A percentile compares a stretch with the other conserved stretches of the same genome.
phyloP scores from a whole-genome alignment of 2,113 vertebrate genomes.

The Pteruthius melanotis region DNA sequence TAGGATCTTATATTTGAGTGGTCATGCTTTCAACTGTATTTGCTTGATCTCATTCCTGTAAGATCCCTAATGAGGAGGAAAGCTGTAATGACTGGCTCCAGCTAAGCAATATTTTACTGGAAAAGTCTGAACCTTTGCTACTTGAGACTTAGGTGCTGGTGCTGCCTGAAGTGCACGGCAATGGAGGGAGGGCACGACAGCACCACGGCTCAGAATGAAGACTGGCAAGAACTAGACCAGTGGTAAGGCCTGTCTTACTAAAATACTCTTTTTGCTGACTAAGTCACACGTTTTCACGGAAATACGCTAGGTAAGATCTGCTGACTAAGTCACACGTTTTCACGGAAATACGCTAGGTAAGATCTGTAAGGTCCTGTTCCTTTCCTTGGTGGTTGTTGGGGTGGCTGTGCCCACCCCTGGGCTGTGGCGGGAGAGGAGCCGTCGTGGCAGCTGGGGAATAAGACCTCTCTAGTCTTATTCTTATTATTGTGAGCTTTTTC shows the following conservation, averaged over 20 bases:
- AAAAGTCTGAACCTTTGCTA: background rate
- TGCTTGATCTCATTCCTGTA: slow-evolving; percentile 3
- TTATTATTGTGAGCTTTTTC: no score
- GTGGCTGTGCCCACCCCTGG: no score
- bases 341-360: background rate
- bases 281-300: background rate
- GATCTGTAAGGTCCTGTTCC: background rate
- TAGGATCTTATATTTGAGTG: background rate
- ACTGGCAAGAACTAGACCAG: background rate
- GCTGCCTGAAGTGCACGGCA: background rate
- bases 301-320: background rate
- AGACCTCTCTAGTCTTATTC: background rate
- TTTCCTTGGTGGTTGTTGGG: background rate
- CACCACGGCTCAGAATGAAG: background rate
- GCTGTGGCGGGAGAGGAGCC: no score
- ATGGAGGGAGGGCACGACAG: background rate
- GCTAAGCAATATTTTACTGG: background rate
- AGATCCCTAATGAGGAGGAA: background rate
- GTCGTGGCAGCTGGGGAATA: background rate
- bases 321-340: background rate
- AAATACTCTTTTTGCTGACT: background rate
- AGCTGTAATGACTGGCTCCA: background rate
- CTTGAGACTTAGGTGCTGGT: accelerated
- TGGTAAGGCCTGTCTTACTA: background rate
- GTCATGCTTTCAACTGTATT: background rate